Conservation (phyloP, 2,113 vertebrate genomes). For the Galeopterus variegatus region DNA sequence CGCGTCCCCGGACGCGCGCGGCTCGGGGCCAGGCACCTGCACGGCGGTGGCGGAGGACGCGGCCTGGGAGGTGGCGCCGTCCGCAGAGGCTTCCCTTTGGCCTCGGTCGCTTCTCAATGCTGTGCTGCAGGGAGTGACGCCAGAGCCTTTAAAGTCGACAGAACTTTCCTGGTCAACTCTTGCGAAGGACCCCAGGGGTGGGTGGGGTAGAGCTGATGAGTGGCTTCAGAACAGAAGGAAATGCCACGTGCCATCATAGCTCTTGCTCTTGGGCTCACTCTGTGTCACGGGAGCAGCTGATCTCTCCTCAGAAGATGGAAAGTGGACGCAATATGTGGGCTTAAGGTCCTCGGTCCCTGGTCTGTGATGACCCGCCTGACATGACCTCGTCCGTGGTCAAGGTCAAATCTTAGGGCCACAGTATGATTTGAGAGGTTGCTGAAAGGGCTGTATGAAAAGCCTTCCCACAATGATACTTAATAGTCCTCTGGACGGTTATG, state of each 20-base stretch:
- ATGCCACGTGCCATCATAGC: accelerated
- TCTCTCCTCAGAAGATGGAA: background rate
- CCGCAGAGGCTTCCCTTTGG: background rate
- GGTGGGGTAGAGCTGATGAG: background rate
- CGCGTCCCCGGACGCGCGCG: accelerated
- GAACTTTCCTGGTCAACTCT: background rate
- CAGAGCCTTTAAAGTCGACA: background rate
- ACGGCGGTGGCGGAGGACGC: background rate
- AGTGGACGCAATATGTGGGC: background rate
- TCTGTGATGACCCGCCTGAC: background rate
- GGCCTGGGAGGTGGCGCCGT: accelerated
- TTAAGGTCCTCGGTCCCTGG: background rate
- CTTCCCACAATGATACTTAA: background rate
- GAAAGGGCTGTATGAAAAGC: background rate
- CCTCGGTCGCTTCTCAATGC: background rate
- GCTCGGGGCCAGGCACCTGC: background rate
- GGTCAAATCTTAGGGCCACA: background rate
- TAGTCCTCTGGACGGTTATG: background rate
- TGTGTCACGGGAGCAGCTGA: background rate
- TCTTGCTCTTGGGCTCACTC: background rate
- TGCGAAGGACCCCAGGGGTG: no score
- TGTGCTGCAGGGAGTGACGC: background rate
- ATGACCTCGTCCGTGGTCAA: background rate
- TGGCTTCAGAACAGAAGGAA: background rate
- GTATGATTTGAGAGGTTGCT: background rate